A percentile compares a stretch with the other conserved stretches of the same genome.
Conservation (phyloP, 2,888 invertebrate genomes). For the Hyles lineata region DNA sequence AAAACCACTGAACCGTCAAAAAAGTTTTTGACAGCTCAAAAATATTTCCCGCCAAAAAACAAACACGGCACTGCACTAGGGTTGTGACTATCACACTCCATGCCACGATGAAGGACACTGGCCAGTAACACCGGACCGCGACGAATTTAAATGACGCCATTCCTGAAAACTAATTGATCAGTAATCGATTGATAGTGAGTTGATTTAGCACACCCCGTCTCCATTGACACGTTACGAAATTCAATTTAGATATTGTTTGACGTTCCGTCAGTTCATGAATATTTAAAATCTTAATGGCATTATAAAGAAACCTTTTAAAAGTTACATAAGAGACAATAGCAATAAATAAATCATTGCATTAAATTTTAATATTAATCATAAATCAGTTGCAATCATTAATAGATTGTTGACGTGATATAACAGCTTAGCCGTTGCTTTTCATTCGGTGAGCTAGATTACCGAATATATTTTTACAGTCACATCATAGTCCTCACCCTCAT, state of each 20-base stretch:
- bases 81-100: not conserved
- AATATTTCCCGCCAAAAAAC: conserved; percentile 8
- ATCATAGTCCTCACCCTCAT: too few species aligned
- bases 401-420: too few species aligned
- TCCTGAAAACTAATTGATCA: conserved; percentile 36
- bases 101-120: conserved; percentile 36
- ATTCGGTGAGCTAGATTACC: too few species aligned
- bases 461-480: too few species aligned
- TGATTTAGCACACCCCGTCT: conserved; percentile 9
- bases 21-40: not conserved
- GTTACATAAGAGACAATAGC: too few species aligned
- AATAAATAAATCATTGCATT: too few species aligned
- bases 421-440: too few species aligned
- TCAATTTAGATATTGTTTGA: not conserved
- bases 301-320: too few species aligned
- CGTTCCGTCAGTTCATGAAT: not conserved
- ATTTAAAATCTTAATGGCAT: not conserved
- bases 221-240: conserved; percentile 9
- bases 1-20: not conserved
- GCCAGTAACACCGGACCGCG: conserved; percentile 32
- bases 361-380: too few species aligned
- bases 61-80: not conserved
- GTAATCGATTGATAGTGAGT: conserved; percentile 31
- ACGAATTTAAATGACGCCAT: conserved; percentile 36
- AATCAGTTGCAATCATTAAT: too few species aligned